These are phyloP conservation scores for Lepas anatifera DNA, from an alignment of 2,888 invertebrate genomes.

Conservation along the genomic window DNA sequence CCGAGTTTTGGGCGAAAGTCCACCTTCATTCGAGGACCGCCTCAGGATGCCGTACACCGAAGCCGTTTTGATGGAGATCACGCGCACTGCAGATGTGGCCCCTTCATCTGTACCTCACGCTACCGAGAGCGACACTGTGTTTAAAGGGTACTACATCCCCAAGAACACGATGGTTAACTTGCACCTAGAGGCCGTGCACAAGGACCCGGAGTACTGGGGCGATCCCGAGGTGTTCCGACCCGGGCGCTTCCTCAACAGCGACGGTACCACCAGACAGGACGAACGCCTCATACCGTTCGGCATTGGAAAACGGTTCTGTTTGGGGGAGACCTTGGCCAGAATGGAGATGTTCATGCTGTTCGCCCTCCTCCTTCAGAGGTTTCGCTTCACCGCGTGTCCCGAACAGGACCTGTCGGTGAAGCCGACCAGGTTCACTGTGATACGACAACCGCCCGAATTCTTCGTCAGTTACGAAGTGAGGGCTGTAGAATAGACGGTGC, in stretches of 20 bases:
- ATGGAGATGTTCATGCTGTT: slow-evolving; percentile 1
- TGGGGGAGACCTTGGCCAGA: background rate
- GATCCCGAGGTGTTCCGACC: slow-evolving; percentile 13
- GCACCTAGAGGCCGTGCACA: slow-evolving; percentile 1
- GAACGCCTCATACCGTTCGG: slow-evolving; percentile 6
- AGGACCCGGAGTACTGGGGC: background rate
- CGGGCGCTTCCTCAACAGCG: slow-evolving; percentile 6
- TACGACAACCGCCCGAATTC: background rate
- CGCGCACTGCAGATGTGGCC: background rate
- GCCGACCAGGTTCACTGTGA: background rate
- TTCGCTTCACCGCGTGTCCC: background rate
- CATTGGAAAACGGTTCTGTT: slow-evolving; percentile 4
- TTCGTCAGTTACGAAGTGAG: background rate
- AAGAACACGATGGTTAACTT: background rate
- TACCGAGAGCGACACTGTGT: too few species aligned
- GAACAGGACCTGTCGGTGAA: background rate
- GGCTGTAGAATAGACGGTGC: too few species aligned
- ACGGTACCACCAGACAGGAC: background rate
- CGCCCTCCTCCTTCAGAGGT: background rate
- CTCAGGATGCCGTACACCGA: slow-evolving; percentile 8
- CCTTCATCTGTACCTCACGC: slow-evolving; percentile 8
- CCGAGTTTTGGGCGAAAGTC: background rate
- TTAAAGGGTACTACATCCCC: background rate
- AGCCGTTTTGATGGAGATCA: slow-evolving; percentile 12
- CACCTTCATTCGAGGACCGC: background rate